Percentiles rank a stretch among this genome's conserved stretches.
Conservation (phyloP, 2,888 invertebrate species). For the Cylloceria caligata region DNA sequence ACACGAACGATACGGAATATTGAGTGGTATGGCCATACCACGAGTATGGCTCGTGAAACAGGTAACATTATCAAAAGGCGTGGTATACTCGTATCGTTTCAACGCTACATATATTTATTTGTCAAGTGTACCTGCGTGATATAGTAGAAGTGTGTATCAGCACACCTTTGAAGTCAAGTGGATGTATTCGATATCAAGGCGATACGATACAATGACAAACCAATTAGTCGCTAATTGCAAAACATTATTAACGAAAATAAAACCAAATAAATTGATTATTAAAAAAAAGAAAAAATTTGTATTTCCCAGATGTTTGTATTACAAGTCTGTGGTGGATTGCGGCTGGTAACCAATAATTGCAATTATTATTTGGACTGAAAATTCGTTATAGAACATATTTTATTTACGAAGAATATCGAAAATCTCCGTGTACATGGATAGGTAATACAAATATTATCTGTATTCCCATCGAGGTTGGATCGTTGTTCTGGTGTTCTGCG, state of each 20-base stretch:
- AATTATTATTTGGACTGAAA: background rate
- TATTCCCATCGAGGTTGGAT: background rate
- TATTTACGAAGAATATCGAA: background rate
- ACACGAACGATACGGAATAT: conserved; percentile 22
- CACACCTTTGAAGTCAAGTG: conserved; percentile 34
- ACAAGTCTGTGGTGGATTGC: background rate
- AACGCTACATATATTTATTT: background rate
- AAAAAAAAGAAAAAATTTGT: background rate
- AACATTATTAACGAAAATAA: background rate
- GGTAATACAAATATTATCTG: too few relatives aligned
- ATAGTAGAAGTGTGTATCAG: background rate
- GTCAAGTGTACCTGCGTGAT: background rate
- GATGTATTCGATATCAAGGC: conserved; percentile 4
- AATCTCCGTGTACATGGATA: background rate
- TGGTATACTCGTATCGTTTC: too few relatives aligned
- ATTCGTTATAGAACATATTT: background rate
- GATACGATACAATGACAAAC: conserved; percentile 16
- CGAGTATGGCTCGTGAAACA: conserved; percentile 4
- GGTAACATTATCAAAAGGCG: too few relatives aligned
- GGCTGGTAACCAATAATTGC: background rate
- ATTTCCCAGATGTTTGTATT: background rate
- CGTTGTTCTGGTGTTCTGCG: conserved; percentile 2
- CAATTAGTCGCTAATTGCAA: conserved; percentile 48
- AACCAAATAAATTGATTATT: background rate
- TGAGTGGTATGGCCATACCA: conserved; percentile 15